Evolutionary conservation across 2,888 invertebrate genomes (phyloP), one percentile per base, ranked within the genome.

Genomic region (Lamellibrachia columna): DNA sequence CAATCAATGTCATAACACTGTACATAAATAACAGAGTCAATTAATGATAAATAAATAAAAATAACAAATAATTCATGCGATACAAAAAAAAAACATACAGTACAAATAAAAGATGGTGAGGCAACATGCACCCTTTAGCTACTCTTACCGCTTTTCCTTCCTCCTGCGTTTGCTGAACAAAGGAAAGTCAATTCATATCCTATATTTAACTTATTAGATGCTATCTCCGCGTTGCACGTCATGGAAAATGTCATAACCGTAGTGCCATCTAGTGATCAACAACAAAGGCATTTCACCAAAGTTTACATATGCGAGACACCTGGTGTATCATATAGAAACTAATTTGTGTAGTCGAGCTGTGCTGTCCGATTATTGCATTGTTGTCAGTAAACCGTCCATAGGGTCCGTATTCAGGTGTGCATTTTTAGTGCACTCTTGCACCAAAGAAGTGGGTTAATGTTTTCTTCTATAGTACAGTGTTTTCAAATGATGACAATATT

Each of bases 21-120:
- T 75, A 75, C 6, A 75, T 15, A n/a, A n/a, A 6, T 22, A 75
- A 22, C 22, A 75, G 75, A 75, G 75, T 75, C 75, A 75, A n/a
- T 75, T 75, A 75, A 75, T n/a, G 15, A n/a, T 75, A 75, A 11
- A 75, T 15, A 75, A 75, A 75, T 75, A 75, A 75, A 75, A 75
- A 75, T 75, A 75, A 75, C 75, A 75, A 75, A 75, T 75, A 75
- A 75, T 75, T 75, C 75, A 75, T 75, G 75, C 75, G 22, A 75
- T 75, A 75, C 22, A 75, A 75, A 75, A 15, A 15, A 15, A 6
- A 15, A 75, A 22, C 11, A 4, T 15, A 60, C 22, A 75, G 75
- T 6, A 22, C 6, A 75, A 75, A 75, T 75, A 22, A 75, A 22
- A 75, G 60, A 60, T 15, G 22, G 11, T 60, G 22, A 22, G 75